Percentiles rank a stretch among this genome's conserved stretches.
phyloP scores from a whole-genome alignment of 2,888 invertebrate genomes.

The Gnatocerus cornutus region DNA sequence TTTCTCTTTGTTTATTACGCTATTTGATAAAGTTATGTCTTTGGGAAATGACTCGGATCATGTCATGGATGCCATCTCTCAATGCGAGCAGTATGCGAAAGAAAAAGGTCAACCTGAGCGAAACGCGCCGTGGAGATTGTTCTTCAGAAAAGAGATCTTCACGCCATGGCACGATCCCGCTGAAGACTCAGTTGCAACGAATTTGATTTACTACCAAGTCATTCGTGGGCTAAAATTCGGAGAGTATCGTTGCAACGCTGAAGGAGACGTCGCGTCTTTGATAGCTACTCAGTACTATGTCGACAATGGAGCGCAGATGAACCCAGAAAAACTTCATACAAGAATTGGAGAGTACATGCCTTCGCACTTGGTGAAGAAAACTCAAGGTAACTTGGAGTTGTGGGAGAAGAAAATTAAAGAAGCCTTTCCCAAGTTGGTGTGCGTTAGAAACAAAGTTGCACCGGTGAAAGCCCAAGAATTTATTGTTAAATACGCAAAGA shows the following conservation, averaged over 20 bases:
- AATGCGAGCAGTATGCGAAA: constrained; percentile 96
- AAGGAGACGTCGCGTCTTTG: constrained; percentile 90
- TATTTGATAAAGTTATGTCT: constrained; percentile 93
- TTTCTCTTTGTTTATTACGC: constrained; percentile 92
- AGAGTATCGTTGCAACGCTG: constrained; percentile 89
- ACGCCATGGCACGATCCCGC: constrained; percentile 93
- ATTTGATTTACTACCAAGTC: constrained; percentile 92
- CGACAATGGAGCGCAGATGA: constrained; percentile 82
- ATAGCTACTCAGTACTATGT: constrained; percentile 94
- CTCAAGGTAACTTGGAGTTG: constrained; percentile 71
- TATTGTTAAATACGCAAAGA: constrained; percentile 91
- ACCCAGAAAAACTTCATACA: constrained; percentile 79
- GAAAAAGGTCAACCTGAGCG: constrained; percentile 90
- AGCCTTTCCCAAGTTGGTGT: constrained; percentile 82
- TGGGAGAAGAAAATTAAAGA: constrained; percentile 84
- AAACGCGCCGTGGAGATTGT: constrained; percentile 91
- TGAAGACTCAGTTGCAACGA: constrained; percentile 86
- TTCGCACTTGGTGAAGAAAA: constrained; percentile 77
- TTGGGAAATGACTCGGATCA: constrained; percentile 92
- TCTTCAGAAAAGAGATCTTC: constrained; percentile 92
- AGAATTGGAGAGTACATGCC: constrained; percentile 88
- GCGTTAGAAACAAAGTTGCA: constrained; percentile 79
- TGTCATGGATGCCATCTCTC: constrained; percentile 96
- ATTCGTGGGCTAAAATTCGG: constrained; percentile 92
- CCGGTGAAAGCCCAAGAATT: constrained; percentile 87